These are phyloP conservation scores for Monopterus albus DNA, from an alignment of 2,113 vertebrate genomes.

Conservation along the genomic window DNA sequence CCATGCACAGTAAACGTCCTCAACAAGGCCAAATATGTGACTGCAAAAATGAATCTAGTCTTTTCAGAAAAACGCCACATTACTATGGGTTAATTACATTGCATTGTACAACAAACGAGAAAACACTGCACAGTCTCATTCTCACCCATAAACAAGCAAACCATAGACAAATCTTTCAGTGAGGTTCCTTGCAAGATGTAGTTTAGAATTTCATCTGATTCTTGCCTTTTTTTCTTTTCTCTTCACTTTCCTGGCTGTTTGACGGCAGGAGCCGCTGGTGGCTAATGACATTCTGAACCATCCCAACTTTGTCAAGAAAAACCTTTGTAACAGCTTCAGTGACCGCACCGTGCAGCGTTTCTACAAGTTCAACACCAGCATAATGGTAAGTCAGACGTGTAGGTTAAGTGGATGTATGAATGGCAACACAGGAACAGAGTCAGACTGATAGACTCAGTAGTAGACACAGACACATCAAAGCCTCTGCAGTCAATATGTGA, in stretches of 20 bases:
- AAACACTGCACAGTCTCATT: background rate
- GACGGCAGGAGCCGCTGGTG: conserved; percentile 91
- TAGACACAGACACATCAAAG: background rate
- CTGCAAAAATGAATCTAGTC: no score
- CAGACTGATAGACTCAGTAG: background rate
- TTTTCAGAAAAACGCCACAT: no score
- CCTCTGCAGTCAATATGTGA: background rate
- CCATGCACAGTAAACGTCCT: no score
- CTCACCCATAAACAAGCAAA: background rate
- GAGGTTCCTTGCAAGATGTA: no score
- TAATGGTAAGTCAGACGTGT: conserved; percentile 84
- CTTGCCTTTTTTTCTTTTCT: background rate
- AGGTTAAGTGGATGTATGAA: background rate
- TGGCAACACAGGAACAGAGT: background rate
- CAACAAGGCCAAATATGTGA: no score
- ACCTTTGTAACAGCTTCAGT: conserved; percentile 98
- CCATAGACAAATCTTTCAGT: no score
- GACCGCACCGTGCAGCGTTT: conserved; percentile 98
- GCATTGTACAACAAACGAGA: background rate
- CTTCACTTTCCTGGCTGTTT: background rate
- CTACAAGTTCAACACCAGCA: conserved; percentile 98
- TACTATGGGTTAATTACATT: background rate
- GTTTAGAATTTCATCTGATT: no score
- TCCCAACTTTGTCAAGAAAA: conserved; percentile 98
- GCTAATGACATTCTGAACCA: conserved; percentile 99